These are phyloP conservation scores for Arctia plantaginis DNA, from an alignment of 2,888 invertebrate genomes.

Conservation along the genomic window DNA sequence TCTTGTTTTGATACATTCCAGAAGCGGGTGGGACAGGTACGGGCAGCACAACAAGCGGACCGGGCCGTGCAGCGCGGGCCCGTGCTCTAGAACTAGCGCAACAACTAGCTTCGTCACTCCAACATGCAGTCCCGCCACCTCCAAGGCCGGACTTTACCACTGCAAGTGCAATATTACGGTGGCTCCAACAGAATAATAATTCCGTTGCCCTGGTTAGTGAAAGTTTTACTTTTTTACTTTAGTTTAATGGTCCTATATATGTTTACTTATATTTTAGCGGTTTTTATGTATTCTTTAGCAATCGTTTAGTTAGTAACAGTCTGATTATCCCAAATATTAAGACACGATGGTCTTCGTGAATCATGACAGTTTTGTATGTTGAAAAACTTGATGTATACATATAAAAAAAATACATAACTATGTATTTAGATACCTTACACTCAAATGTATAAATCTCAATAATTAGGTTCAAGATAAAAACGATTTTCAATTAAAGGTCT, in stretches of 20 bases:
- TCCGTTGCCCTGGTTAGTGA: slow-evolving; percentile 77
- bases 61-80: slow-evolving; percentile 80
- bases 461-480: neutral
- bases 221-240: slow-evolving; percentile 11
- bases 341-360: neutral
- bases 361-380: neutral
- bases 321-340: neutral
- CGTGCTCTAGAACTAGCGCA: slow-evolving; percentile 88
- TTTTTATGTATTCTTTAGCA: neutral
- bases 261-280: neutral
- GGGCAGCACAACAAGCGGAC: slow-evolving; percentile 63
- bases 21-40: slow-evolving; percentile 75
- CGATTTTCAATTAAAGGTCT: neutral
- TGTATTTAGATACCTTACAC: neutral
- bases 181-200: slow-evolving; percentile 88
- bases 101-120: slow-evolving; percentile 88
- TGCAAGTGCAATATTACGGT: slow-evolving; percentile 88
- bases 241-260: neutral
- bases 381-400: neutral
- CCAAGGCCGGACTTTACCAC: slow-evolving; percentile 89
- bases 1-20: slow-evolving; percentile 48
- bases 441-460: neutral
- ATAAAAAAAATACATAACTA: neutral
- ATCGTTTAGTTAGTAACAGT: neutral
- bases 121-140: slow-evolving; percentile 88